Conservation (phyloP, 2,797 vertebrate species). For the Peromyscus nudipes region DNA sequence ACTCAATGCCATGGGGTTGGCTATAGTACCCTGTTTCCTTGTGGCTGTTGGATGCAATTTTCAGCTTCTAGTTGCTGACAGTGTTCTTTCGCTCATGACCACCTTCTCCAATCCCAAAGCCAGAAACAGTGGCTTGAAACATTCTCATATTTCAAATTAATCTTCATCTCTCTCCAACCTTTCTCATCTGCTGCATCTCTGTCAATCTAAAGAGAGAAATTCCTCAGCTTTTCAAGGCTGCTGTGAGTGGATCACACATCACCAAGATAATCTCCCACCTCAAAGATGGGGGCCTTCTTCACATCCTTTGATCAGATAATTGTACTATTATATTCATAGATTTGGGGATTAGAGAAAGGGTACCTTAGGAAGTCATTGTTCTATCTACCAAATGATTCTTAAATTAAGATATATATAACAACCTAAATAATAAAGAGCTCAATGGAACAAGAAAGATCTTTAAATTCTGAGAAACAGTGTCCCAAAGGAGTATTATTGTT, state of each 20-base stretch:
- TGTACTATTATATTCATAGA: not conserved
- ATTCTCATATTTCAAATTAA: not conserved
- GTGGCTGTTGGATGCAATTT: not conserved
- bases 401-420: conserved; percentile 44
- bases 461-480: not conserved
- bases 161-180: not conserved
- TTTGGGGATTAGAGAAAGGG: not conserved
- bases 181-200: conserved; percentile 16
- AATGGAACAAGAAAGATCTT: not conserved
- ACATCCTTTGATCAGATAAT: not conserved
- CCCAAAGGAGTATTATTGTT: not conserved
- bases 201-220: not conserved
- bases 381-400: not conserved
- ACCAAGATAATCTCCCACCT: not conserved
- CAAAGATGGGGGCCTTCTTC: not conserved
- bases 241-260: not conserved
- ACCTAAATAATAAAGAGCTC: not conserved
- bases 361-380: not conserved
- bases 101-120: not conserved
- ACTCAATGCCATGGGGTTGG: not conserved
- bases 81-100: not conserved
- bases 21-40: not conserved
- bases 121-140: not conserved
- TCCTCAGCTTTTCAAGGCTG: not conserved
- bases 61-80: not conserved